These are phyloP conservation scores for Schizopygopsis malacanthus DNA, from an alignment of 2,797 vertebrate genomes.

Conservation along the genomic window DNA sequence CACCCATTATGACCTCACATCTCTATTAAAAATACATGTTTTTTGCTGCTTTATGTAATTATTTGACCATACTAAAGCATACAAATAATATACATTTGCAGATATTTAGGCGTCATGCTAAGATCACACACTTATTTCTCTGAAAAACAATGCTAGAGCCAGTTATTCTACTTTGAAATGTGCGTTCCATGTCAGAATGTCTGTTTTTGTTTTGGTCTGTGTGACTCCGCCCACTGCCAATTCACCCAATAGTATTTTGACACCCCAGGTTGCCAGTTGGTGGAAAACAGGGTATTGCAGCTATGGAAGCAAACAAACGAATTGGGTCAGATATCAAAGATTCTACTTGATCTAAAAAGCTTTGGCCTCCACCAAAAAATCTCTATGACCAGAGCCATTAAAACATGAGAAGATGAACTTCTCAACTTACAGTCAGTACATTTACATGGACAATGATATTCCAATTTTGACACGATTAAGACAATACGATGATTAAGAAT, in stretches of 20 bases:
- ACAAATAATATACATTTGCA: neutral
- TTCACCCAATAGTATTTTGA: neutral
- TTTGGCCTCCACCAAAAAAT: neutral
- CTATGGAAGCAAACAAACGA: neutral
- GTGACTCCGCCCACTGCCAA: neutral
- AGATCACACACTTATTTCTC: neutral
- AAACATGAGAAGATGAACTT: neutral
- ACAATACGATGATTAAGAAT: too few species aligned
- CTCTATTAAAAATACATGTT: neutral
- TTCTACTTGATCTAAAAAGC: neutral
- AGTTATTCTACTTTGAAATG: neutral
- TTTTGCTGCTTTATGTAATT: neutral
- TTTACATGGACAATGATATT: neutral
- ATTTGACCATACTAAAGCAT: neutral
- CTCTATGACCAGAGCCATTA: neutral
- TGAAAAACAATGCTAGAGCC: neutral
- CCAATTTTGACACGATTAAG: too few species aligned
- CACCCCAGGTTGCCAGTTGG: neutral
- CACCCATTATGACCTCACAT: neutral
- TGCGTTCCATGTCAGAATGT: neutral
- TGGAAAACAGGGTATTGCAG: neutral
- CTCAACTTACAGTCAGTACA: neutral
- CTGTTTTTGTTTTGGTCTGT: neutral
- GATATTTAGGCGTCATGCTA: neutral
- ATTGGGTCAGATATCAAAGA: neutral